Evolutionary conservation across 64 coral and sea anemone genomes (phyloP), one percentile per base, ranked within the genome.

Genomic region (Montipora sp.): DNA sequence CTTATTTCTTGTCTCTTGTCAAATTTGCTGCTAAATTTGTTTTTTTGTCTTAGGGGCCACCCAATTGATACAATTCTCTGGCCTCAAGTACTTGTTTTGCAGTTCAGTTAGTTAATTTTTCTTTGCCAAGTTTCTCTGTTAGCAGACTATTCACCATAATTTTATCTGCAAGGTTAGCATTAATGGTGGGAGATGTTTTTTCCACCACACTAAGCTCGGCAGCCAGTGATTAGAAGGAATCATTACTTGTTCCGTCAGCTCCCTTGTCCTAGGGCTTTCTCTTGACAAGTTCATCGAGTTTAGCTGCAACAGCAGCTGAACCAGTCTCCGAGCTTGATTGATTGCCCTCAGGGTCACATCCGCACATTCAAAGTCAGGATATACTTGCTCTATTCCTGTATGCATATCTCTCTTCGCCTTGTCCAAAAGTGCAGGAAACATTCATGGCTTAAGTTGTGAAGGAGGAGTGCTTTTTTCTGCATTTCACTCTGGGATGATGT

Each of bases 11-110:
- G 27, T 27, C 27, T 27, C 27, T 27, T 27, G 27, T 27, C 27
- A 27, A 0, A 27, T 0, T 0, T 27, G 27, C 27, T 27, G 27
- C 1, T 0, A 27, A 27, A 27, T 27, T 27, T 27, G 27, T 27
- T 27, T 27, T 0, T 27, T 27, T 27, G 0, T 27, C 27, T 27
- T 27, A 27, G 27, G 27, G 27, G 27, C 0, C 1, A 1, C 60
- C 67, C 83, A 83, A 75, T 92, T 57, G 27, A 80, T 67, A 55
- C 90, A 92, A 58, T 92, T 92, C 58, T 92, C 45, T 24, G 90
- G 80, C 48, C 70, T 92, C 3, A 92, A 72, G n/a, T n/a, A 84
- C 50, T 91, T 91, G 27, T 66, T 49, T 58, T 92, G 80, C 68
- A 85, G 61, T 7, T 85, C 80, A 47, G 43, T 19, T 45, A 47